Conservation (phyloP, 1,140 invertebrate species). For the Sminthurides bifidus region DNA sequence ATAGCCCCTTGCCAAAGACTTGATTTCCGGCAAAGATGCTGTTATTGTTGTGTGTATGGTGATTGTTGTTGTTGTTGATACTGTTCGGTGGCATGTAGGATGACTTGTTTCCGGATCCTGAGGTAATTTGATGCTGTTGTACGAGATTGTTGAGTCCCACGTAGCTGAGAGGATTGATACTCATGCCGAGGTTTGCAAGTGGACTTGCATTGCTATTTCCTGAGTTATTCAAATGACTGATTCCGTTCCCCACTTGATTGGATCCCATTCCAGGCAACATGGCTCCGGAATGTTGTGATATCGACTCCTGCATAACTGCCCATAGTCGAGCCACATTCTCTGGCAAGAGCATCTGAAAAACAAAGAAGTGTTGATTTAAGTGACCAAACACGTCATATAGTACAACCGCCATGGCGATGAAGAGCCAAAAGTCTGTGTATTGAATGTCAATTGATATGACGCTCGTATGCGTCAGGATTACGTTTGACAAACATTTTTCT, state of each 20-base stretch:
- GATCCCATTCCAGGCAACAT: constrained; percentile 8
- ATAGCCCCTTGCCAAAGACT: not conserved
- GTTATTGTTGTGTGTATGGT: constrained; percentile 4
- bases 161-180: constrained; percentile 13
- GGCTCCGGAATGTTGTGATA: constrained; percentile 11
- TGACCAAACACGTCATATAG: no score
- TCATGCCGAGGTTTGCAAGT: constrained; percentile 10
- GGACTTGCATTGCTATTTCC: constrained; percentile 6
- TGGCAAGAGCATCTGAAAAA: constrained; percentile 34
- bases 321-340: constrained; percentile 36
- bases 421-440: no score
- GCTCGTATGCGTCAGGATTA: no score
- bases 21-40: constrained; percentile 6
- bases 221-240: not conserved
- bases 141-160: constrained; percentile 21
- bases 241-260: constrained; percentile 8
- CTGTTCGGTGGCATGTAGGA: not conserved
- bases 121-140: constrained; percentile 15
- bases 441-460: no score
- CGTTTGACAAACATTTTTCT: no score
- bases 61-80: constrained; percentile 1
- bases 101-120: constrained; percentile 10
- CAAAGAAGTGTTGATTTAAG: no score
- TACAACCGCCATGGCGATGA: no score
- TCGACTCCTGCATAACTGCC: constrained; percentile 35